Evolutionary conservation across 2,113 vertebrate genomes (phyloP), one percentile per base, ranked within the genome.

Genomic region (Cricetomys ansorgei): DNA sequence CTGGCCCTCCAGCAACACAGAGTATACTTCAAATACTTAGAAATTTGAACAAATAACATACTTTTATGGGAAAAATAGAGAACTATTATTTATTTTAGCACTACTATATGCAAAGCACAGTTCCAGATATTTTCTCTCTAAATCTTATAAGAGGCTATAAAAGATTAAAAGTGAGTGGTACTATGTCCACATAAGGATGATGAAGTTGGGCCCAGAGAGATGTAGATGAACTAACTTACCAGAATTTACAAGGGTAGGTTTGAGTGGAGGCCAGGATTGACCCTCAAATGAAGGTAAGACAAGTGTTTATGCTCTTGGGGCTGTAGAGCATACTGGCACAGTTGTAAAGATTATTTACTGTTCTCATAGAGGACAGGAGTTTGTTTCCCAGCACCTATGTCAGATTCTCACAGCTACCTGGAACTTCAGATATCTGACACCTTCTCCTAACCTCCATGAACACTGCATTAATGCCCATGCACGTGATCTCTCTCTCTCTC

Each of bases 51-150:
- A 89, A 34, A 75, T n/a, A 92, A 94, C 40, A 16, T 16, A 48
- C 31, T 96, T 93, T 90, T 15, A 31, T 13, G 85, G 91, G 43
- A 75, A 88, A 15, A 4, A 0, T 45, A 19, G 31, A 85, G 17
- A 80, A 95, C 12, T 34, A 43, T 9, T 62, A 34, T 88, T 96
- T 84, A 88, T 70, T 89, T 93, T 94, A 7, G 27, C 59, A 3
- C n/a, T 87, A 70, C 31, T 87, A 69, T 55, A 40, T 72, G n/a
- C 12, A 94, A 69, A 45, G 23, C 70, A 43, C 3, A 65, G 4
- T 34, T 88, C 21, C 70, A 43, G 4, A 7, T 91, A 55, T 67
- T 89, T 96, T 88, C 37, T 77, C 11, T 62, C 29, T n/a, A 64
- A 87, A 69, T 9, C 7, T 27, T 15, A 57, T 40, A 53, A 77